A percentile compares a stretch with the other conserved stretches of the same genome.
Conservation (phyloP, 2,888 invertebrate genomes). For the Epirrita christyi region DNA sequence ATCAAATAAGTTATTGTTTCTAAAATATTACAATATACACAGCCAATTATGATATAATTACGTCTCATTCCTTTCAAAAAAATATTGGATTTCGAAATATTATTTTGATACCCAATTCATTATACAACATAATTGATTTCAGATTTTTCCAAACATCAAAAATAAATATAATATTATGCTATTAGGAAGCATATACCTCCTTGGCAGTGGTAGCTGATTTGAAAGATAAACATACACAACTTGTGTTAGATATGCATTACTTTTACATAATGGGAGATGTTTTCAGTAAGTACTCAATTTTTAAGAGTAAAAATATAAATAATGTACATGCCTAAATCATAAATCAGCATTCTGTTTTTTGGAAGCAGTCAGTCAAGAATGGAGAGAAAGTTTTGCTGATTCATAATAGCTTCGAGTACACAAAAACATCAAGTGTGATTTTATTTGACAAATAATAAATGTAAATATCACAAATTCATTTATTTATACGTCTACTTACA, state of each 20-base stretch:
- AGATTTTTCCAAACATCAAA: not conserved
- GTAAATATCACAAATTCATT: conserved; percentile 28
- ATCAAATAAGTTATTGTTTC: conserved; percentile 3
- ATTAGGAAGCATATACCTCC: not conserved
- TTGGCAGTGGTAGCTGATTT: conserved; percentile 12
- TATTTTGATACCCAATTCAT: not conserved
- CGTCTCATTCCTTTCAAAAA: not conserved
- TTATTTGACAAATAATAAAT: conserved; percentile 1
- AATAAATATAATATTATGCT: not conserved
- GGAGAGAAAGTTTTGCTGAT: no score
- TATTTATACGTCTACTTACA: conserved; percentile 6
- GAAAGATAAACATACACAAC: no score
- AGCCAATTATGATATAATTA: conserved; percentile 17
- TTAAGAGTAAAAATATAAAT: not conserved
- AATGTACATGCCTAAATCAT: not conserved
- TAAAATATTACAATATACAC: conserved; percentile 6
- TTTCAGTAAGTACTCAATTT: no score
- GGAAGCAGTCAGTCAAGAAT: not conserved
- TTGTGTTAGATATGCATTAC: no score
- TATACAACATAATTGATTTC: not conserved
- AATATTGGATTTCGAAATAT: not conserved
- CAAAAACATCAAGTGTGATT: not conserved
- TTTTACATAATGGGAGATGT: no score
- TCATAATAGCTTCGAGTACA: no score
- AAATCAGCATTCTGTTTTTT: not conserved